Evolutionary conservation across 2,797 vertebrate species (phyloP).

Genomic region (Eurystomus glaucurus): DNA sequence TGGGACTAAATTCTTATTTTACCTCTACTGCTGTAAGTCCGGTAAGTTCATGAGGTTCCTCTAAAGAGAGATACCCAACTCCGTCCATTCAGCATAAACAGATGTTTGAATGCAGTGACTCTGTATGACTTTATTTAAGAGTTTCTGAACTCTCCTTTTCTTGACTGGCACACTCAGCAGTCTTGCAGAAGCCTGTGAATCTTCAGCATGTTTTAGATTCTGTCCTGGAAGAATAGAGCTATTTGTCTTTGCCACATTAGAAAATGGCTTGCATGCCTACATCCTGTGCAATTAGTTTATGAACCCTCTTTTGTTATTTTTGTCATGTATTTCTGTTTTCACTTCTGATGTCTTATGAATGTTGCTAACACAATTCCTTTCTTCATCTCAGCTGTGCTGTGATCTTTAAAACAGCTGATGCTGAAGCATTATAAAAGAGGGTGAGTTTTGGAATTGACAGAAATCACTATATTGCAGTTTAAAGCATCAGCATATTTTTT

Average conservation of each 20-base stretch:
- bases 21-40: conserved; percentile 8
- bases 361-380: conserved; percentile 61
- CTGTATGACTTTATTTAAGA: background rate
- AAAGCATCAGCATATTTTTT: background rate
- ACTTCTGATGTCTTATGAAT: conserved; percentile 58
- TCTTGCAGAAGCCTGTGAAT: conserved; percentile 42
- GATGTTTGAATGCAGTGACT: background rate
- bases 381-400: conserved; percentile 36
- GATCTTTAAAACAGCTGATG: conserved; percentile 61
- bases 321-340: conserved; percentile 72
- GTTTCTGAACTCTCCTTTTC: conserved; percentile 8
- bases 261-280: conserved; percentile 67
- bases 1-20: background rate
- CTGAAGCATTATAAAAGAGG: conserved; percentile 10
- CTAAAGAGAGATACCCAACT: background rate
- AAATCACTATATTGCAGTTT: background rate
- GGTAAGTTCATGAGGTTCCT: background rate
- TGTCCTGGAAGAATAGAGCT: conserved; percentile 62
- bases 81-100: background rate
- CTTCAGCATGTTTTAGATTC: conserved; percentile 59
- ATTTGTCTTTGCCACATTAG: conserved; percentile 68
- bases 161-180: background rate
- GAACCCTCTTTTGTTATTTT: conserved; percentile 71
- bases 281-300: conserved; percentile 70
- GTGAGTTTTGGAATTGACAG: background rate